Evolutionary conservation across 2,888 invertebrate species (phyloP).

Genomic region (Colostygia pectinataria): DNA sequence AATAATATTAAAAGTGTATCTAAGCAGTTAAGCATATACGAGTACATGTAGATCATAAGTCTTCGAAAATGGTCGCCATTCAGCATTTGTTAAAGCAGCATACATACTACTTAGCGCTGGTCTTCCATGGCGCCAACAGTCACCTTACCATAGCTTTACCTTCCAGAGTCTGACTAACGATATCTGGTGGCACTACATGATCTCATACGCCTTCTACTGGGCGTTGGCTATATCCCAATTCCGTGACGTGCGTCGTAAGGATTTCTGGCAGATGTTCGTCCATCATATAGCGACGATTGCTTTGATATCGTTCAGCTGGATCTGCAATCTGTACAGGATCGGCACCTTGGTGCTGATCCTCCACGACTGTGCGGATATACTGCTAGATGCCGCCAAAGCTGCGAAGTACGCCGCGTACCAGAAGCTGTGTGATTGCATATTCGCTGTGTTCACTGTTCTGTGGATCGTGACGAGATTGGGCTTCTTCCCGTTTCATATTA

Average conservation of each 20-base stretch:
- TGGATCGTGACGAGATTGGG: conserved; percentile 97
- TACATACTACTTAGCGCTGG: too few species aligned
- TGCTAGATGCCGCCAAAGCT: conserved; percentile 96
- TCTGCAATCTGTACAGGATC: conserved; percentile 95
- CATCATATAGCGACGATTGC: conserved; percentile 97
- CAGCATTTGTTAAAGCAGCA: too few species aligned
- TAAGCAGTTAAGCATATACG: too few species aligned
- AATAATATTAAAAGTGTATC: too few species aligned
- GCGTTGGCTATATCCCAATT: conserved; percentile 96
- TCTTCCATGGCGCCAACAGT: too few species aligned
- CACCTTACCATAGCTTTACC: too few species aligned
- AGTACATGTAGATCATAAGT: too few species aligned
- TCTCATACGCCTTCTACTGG: conserved; percentile 97
- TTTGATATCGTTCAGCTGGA: conserved; percentile 96
- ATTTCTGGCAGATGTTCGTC: conserved; percentile 99
- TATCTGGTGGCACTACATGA: conserved; percentile 99
- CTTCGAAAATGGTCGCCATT: too few species aligned
- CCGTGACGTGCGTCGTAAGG: conserved; percentile 95
- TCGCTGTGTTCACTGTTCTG: conserved; percentile 93
- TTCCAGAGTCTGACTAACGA: conserved; percentile 89
- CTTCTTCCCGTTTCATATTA: conserved; percentile 94
- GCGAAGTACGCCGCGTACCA: conserved; percentile 96
- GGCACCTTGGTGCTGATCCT: conserved; percentile 94
- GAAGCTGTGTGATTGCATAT: conserved; percentile 92
- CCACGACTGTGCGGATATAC: conserved; percentile 95